These are phyloP conservation scores for Hozukius guyotensis DNA, from an alignment of 2,797 vertebrate genomes.

Conservation along the genomic window DNA sequence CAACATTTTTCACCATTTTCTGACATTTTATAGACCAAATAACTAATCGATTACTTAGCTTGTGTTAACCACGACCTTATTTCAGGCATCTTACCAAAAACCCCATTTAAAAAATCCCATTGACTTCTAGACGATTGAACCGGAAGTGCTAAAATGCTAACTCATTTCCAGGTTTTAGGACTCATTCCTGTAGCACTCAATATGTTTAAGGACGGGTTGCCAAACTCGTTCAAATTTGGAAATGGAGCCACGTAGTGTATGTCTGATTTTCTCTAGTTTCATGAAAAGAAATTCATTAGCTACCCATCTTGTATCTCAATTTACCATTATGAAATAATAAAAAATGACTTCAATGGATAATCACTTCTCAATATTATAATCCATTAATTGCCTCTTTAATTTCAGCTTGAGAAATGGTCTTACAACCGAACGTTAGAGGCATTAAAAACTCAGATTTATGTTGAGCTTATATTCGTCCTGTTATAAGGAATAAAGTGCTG, in stretches of 20 bases:
- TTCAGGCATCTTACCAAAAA: neutral
- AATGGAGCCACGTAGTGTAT: too few species aligned
- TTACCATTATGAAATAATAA: neutral
- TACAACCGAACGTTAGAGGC: neutral
- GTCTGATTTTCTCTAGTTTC: too few species aligned
- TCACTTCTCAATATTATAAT: neutral
- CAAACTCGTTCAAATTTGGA: too few species aligned
- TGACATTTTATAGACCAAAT: too few species aligned
- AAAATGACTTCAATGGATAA: neutral
- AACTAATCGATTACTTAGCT: too few species aligned
- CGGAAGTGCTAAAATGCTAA: neutral
- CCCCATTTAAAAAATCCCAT: too few species aligned
- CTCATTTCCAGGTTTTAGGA: neutral
- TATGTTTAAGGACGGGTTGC: too few species aligned
- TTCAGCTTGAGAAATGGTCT: neutral
- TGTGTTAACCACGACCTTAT: too few species aligned
- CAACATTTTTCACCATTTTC: too few species aligned
- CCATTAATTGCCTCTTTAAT: neutral
- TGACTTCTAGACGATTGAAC: neutral
- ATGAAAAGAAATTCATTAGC: too few species aligned
- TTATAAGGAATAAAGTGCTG: neutral
- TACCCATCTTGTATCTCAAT: neutral
- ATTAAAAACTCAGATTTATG: neutral
- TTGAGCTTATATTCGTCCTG: neutral
- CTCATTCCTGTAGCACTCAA: neutral